Evolutionary conservation across 2,888 invertebrate genomes (phyloP).

Genomic region (Malthinus seriepunctatus): DNA sequence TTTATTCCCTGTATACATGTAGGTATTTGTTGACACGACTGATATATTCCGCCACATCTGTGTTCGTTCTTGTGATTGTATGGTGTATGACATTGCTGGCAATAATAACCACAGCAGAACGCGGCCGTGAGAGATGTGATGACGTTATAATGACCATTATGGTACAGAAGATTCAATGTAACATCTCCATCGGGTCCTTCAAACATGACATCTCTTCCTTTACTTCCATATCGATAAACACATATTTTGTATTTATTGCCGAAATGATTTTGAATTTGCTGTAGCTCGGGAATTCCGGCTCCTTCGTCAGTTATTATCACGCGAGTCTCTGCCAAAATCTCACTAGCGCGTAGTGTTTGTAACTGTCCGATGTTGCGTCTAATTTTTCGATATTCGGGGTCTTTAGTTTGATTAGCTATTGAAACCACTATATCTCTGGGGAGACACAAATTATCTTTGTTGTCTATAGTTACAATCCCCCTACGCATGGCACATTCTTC

Average conservation of each 20-base stretch:
- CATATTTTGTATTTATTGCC: slow-evolving; percentile 20
- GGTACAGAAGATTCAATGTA: slow-evolving; percentile 33
- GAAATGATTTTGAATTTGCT: slow-evolving; percentile 10
- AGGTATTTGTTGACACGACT: slow-evolving; percentile 16
- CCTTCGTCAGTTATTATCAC: slow-evolving; percentile 11
- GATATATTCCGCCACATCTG: slow-evolving; percentile 19
- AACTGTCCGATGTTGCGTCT: slow-evolving; percentile 5
- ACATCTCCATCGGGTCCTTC: slow-evolving; percentile 8
- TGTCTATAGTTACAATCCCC: slow-evolving; percentile 28
- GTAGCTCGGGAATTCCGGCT: slow-evolving; percentile 15
- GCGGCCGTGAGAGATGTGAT: slow-evolving; percentile 35
- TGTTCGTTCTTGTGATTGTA: slow-evolving; percentile 27
- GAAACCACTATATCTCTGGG: slow-evolving; percentile 26
- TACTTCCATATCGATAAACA: slow-evolving; percentile 24
- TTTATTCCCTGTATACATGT: slow-evolving; percentile 9
- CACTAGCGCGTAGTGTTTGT: neutral
- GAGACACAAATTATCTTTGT: slow-evolving; percentile 30
- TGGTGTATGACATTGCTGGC: slow-evolving; percentile 33
- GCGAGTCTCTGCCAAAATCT: neutral
- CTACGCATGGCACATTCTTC: slow-evolving; percentile 22
- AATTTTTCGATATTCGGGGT: slow-evolving; percentile 2
- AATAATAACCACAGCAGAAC: slow-evolving; percentile 35
- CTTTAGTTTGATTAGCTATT: slow-evolving; percentile 17
- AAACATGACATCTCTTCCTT: slow-evolving; percentile 23
- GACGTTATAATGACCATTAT: slow-evolving; percentile 34